phyloP scores from a whole-genome alignment of 1,140 invertebrate genomes.

The Papilio glaucus region DNA sequence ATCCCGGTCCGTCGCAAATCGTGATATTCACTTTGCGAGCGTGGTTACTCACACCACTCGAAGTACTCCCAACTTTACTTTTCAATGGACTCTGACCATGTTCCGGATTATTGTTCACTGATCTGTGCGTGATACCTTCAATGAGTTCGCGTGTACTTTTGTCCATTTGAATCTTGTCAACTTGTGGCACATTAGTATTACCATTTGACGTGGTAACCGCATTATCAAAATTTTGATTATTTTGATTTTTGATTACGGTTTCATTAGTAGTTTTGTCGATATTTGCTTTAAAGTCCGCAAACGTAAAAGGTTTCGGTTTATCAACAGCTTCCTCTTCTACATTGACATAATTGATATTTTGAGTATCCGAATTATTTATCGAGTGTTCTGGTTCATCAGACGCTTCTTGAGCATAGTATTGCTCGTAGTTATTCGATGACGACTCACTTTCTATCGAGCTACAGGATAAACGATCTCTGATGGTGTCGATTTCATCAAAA shows the following conservation, averaged over 20 bases:
- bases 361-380: conserved; percentile 45
- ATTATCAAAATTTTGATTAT: neutral
- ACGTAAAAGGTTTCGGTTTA: conserved; percentile 79
- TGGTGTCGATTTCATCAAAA: conserved; percentile 70
- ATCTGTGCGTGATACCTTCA: conserved; percentile 25
- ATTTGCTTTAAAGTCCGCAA: conserved; percentile 78
- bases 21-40: conserved; percentile 82
- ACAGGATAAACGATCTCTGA: conserved; percentile 72
- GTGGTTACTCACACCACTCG: conserved; percentile 54
- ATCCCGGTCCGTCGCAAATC: conserved; percentile 83
- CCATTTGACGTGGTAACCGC: neutral
- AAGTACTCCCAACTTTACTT: conserved; percentile 43
- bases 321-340: conserved; percentile 53
- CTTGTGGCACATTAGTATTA: neutral
- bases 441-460: conserved; percentile 78
- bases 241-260: conserved; percentile 31
- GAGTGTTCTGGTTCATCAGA: conserved; percentile 39
- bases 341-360: conserved; percentile 50
- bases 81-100: conserved; percentile 43
- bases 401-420: conserved; percentile 71
- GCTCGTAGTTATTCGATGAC: conserved; percentile 80
- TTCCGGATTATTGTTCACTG: conserved; percentile 28
- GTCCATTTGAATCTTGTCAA: conserved; percentile 36
- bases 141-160: conserved; percentile 32
- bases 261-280: conserved; percentile 38